Conservation (phyloP, 2,113 vertebrate species). For the Chaetorhynchus papuensis region DNA sequence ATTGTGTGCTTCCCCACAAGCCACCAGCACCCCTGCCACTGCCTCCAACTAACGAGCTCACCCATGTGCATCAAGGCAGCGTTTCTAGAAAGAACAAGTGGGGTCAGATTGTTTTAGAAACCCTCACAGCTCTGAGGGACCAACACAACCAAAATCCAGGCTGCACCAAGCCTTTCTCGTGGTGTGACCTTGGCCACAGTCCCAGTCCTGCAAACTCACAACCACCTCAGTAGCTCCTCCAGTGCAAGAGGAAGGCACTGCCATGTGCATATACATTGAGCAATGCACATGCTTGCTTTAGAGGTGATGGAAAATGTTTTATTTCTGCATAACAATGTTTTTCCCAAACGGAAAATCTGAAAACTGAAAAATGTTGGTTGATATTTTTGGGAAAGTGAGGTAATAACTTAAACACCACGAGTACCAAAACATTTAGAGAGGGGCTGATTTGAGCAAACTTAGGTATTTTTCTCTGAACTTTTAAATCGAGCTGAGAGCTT, state of each 20-base stretch:
- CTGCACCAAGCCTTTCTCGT: neutral
- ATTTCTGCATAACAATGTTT: neutral
- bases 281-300: neutral
- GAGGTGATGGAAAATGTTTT: neutral
- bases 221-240: neutral
- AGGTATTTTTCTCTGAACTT: neutral
- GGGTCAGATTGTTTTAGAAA: constrained; percentile 1
- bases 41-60: constrained; percentile 12
- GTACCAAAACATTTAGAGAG: neutral
- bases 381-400: neutral
- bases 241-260: neutral
- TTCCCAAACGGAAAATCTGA: neutral
- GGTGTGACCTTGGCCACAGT: neutral
- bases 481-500: neutral
- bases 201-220: neutral
- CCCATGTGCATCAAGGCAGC: neutral
- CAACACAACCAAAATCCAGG: neutral
- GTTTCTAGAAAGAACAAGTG: neutral
- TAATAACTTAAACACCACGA: neutral
- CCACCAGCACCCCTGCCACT: neutral
- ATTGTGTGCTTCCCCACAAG: neutral
- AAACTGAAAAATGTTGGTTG: neutral
- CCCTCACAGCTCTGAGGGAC: neutral
- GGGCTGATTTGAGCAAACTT: neutral
- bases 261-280: rapidly evolving